Conservation (phyloP, 2,113 vertebrate species). For the Ailurus styani region DNA sequence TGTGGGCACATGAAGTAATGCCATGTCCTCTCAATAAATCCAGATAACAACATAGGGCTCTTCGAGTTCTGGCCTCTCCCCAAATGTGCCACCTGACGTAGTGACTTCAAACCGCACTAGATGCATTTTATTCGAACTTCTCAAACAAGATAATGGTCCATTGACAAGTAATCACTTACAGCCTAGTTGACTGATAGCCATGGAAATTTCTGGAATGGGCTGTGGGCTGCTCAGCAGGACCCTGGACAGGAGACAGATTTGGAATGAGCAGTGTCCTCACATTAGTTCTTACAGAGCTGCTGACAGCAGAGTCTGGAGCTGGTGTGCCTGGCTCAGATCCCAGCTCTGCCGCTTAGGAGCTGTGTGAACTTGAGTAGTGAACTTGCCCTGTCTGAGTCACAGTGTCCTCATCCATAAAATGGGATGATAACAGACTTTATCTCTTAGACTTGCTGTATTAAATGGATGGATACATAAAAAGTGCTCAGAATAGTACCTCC, state of each 20-base stretch:
- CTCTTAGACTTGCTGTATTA: neutral
- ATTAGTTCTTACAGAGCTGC: neutral
- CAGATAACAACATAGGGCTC: neutral
- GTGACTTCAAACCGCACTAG: neutral
- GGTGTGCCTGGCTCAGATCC: neutral
- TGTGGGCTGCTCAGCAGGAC: neutral
- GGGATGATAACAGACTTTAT: neutral
- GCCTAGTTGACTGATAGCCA: neutral
- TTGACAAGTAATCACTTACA: neutral
- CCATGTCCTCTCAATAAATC: neutral
- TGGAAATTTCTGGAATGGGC: neutral
- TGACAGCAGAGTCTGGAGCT: neutral
- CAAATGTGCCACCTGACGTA: neutral
- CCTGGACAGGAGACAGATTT: neutral
- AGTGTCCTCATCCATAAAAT: neutral
- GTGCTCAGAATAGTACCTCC: neutral
- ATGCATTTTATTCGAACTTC: neutral
- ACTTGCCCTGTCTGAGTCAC: neutral
- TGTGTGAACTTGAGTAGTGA: neutral
- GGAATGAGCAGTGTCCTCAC: neutral
- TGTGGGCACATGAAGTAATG: neutral
- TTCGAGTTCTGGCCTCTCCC: neutral
- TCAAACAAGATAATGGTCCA: neutral
- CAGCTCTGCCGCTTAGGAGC: too few species aligned
- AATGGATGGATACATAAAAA: neutral